Percentiles rank a stretch among this genome's conserved stretches.
phyloP scores from a whole-genome alignment of 2,113 vertebrate genomes.

The Xyrauchen texanus region DNA sequence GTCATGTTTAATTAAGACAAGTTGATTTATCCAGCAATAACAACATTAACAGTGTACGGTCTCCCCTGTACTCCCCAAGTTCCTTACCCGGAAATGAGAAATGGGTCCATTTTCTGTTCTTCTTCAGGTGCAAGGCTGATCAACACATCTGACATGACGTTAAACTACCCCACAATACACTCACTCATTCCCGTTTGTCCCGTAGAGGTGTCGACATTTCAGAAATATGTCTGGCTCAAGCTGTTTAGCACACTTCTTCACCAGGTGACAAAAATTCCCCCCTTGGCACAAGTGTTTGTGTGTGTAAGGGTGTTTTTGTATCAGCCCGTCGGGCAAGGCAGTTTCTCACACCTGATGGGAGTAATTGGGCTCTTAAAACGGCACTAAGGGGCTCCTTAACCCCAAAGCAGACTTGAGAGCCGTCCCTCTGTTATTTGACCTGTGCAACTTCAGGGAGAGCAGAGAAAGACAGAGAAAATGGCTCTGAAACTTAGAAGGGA shows the following conservation, averaged over 20 bases:
- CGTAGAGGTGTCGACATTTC: neutral
- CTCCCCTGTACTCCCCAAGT: too few relatives aligned
- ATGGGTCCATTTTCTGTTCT: neutral
- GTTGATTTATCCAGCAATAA: too few relatives aligned
- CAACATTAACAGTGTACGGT: too few relatives aligned
- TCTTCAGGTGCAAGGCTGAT: neutral
- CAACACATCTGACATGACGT: neutral
- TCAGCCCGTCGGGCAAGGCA: neutral
- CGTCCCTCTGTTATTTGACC: constrained; percentile 25
- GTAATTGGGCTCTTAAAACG: constrained; percentile 39
- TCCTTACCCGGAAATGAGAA: too few relatives aligned
- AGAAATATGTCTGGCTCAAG: neutral
- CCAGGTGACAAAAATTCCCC: constrained; percentile 6
- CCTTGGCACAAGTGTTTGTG: too few relatives aligned
- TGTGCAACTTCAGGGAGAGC: constrained; percentile 22
- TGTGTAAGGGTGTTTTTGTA: neutral
- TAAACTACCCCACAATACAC: too few relatives aligned
- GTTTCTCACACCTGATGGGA: constrained; percentile 37
- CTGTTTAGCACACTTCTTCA: constrained; percentile 28
- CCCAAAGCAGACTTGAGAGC: constrained; percentile 22
- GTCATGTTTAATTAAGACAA: too few relatives aligned
- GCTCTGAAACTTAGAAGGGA: constrained; percentile 10
- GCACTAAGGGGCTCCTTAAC: constrained; percentile 37
- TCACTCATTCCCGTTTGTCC: neutral
- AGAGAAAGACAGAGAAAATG: constrained; percentile 57